Evolutionary conservation across 2,113 vertebrate species (phyloP), one percentile per base, ranked within the genome.

Genomic region (Phalacrocorax pelagicus): DNA sequence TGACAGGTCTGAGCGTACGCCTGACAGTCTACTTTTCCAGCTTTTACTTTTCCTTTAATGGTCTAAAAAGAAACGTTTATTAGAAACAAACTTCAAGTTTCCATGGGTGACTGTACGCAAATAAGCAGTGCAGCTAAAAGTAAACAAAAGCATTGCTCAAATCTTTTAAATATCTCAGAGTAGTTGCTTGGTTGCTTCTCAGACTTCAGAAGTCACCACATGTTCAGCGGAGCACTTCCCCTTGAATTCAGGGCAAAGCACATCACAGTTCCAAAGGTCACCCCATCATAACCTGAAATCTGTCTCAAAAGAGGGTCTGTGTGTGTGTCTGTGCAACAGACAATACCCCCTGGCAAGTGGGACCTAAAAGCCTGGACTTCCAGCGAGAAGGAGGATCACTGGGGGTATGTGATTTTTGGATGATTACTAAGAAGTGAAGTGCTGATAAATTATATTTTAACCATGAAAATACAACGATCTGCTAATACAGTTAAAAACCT

Each of bases 11-110:
- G 98, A 54, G 97, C 93, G 82, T 99, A 98, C 9, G 98, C 98
- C 94, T 99, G 99, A 94, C 99, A 99, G 98, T 99, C 99, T 51
- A 99, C 96, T 97, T 99, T 99, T 30, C 99, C 99, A 67, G 99
- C 98, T 86, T 98, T 98, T 38, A 99, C 98, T 87, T 98, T 98
- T 61, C 99, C 99, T 98, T 99, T 99, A 69, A 99, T 20, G 0
- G 98, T 97, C 99, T 99, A 95, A 96, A 96, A 96, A 86, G 92
- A 94, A 92, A 92, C 5, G 8, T 42, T 78, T 73, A 67, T 92
- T 40, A 92, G 80, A 88, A 92, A 83, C 12, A 78, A 57, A 88
- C 15, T n/a, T 46, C 16, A 70, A 14, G 13, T 66, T 88, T 78
- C n/a, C 12, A 49, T 8, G 21, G 32, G 44, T 69, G 29, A 87